These are phyloP conservation scores for Chloroclysta siterata DNA, from an alignment of 2,888 invertebrate genomes.

Conservation along the genomic window DNA sequence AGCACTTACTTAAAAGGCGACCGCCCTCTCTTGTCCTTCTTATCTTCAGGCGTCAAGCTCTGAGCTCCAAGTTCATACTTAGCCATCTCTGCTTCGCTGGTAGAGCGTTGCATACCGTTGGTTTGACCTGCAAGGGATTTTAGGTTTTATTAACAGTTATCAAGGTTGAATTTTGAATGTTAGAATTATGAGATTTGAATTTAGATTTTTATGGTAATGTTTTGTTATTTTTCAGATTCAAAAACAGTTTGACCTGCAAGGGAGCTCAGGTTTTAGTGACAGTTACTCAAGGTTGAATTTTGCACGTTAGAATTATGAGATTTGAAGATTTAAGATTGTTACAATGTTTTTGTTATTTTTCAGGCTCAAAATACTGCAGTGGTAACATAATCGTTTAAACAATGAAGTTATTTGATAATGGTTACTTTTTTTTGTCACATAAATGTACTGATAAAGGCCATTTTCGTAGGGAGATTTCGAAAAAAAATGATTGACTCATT, in stretches of 20 bases:
- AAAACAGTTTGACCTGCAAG: conserved; percentile 59
- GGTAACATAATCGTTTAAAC: not conserved
- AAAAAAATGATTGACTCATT: not conserved
- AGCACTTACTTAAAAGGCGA: conserved; percentile 93
- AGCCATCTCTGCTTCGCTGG: conserved; percentile 91
- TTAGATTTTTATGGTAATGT: not conserved
- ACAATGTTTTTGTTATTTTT: not conserved
- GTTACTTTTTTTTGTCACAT: not conserved
- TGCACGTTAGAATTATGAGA: not conserved
- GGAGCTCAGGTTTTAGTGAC: not conserved
- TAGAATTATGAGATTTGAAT: not conserved
- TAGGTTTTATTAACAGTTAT: not conserved
- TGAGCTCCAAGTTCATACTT: conserved; percentile 86
- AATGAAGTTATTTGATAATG: not conserved
- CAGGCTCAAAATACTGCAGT: not conserved
- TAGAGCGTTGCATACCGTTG: conserved; percentile 88
- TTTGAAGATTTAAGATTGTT: not conserved
- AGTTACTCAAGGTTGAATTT: not conserved
- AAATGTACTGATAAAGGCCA: not conserved
- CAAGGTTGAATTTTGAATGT: not conserved
- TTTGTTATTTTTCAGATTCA: not conserved
- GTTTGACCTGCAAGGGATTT: conserved; percentile 56
- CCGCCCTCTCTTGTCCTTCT: conserved; percentile 92
- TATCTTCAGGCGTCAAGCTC: conserved; percentile 76
- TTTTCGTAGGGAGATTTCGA: not conserved